Evolutionary conservation across 2,797 vertebrate genomes (phyloP).

Genomic region (Alfaro cultratus): DNA sequence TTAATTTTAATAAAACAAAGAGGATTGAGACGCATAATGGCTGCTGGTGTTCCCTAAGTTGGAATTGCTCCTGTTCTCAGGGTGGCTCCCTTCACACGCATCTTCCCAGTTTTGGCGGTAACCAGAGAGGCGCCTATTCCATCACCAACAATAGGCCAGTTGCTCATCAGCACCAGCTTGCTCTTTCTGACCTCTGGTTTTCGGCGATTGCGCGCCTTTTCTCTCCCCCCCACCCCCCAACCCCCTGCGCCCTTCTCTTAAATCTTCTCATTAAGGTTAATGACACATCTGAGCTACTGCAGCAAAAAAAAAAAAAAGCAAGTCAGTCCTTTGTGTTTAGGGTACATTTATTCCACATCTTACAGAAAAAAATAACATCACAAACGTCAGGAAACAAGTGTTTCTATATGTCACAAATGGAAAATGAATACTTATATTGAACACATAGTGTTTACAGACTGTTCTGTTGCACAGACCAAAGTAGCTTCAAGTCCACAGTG

Average conservation of each 20-base stretch:
- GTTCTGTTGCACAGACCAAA: constrained; percentile 85
- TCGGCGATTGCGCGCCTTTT: constrained; percentile 59
- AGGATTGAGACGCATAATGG: background rate
- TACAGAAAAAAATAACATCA: constrained; percentile 45
- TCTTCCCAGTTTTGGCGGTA: constrained; percentile 69
- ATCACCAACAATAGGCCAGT: constrained; percentile 74
- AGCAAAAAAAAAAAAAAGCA: constrained; percentile 10
- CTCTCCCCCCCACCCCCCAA: background rate
- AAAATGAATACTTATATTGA: constrained; percentile 51
- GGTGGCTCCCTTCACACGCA: constrained; percentile 38
- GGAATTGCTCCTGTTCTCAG: constrained; percentile 10
- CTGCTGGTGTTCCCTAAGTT: background rate
- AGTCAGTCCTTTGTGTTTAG: constrained; percentile 5
- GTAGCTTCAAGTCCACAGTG: constrained; percentile 82
- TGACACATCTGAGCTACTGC: background rate
- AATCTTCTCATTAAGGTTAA: constrained; percentile 10
- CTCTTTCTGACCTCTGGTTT: constrained; percentile 53
- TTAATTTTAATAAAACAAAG: background rate
- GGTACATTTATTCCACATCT: constrained; percentile 62
- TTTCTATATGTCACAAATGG: constrained; percentile 24
- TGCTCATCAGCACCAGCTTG: constrained; percentile 65
- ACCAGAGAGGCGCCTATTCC: constrained; percentile 44
- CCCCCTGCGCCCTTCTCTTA: background rate
- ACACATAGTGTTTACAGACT: constrained; percentile 86
- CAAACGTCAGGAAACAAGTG: constrained; percentile 30